Conservation (phyloP, 2,113 vertebrate genomes). For the Oryzias celebensis region DNA sequence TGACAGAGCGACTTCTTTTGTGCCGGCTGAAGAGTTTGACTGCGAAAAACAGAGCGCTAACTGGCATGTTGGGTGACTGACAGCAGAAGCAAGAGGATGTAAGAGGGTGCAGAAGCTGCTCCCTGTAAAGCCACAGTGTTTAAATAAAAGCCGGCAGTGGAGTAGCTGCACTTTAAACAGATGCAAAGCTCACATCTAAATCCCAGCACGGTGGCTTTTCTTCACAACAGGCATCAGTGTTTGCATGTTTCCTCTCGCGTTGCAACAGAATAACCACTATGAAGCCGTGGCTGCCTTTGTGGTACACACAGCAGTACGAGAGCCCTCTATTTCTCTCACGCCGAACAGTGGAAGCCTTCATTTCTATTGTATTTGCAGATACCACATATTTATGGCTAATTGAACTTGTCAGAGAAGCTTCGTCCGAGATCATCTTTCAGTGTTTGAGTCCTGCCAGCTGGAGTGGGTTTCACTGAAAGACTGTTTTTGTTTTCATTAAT, state of each 20-base stretch:
- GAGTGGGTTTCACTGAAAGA: slow-evolving; percentile 30
- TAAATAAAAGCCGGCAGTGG: slow-evolving; percentile 54
- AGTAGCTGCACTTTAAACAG: slow-evolving; percentile 45
- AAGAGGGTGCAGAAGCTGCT: slow-evolving; percentile 14
- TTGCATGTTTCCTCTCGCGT: slow-evolving; percentile 27
- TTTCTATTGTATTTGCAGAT: background rate
- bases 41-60: slow-evolving; percentile 25
- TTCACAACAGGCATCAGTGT: slow-evolving; percentile 53
- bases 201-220: slow-evolving; percentile 22
- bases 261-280: background rate
- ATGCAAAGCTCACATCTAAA: slow-evolving; percentile 55
- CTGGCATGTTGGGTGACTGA: slow-evolving; percentile 45
- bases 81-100: slow-evolving; percentile 14
- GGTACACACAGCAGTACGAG: background rate
- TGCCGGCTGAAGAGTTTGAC: slow-evolving; percentile 42
- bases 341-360: background rate
- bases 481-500: slow-evolving; percentile 50
- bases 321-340: background rate
- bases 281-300: slow-evolving; percentile 7
- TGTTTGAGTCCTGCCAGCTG: slow-evolving; percentile 25
- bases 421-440: slow-evolving; percentile 4
- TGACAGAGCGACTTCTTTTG: slow-evolving; percentile 41
- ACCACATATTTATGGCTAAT: slow-evolving; percentile 1
- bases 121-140: slow-evolving; percentile 26
- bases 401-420: slow-evolving; percentile 21